A percentile compares a stretch with the other conserved stretches of the same genome.
These are phyloP conservation scores for Crossoptilon crossoptilon DNA, from an alignment of 2,797 vertebrate genomes.

Conservation along the genomic window DNA sequence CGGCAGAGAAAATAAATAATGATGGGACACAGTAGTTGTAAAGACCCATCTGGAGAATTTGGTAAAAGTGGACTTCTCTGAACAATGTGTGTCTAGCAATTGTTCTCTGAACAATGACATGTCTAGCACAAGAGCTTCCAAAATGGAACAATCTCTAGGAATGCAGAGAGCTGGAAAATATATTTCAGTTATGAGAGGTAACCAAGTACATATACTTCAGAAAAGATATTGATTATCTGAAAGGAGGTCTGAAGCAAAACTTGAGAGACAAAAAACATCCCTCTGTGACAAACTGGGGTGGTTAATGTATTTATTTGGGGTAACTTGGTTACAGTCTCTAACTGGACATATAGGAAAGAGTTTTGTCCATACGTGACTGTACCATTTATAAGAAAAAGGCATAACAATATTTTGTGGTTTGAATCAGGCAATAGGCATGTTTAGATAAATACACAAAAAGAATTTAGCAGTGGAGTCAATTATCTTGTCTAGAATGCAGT, in stretches of 20 bases:
- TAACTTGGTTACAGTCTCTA: neutral
- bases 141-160: neutral
- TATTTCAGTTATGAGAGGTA: neutral
- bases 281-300: neutral
- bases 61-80: neutral
- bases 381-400: neutral
- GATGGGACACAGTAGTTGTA: neutral
- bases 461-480: neutral
- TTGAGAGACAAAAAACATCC: neutral
- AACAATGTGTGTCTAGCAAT: neutral
- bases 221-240: neutral
- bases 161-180: neutral
- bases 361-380: neutral
- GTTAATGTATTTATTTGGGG: neutral
- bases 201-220: neutral
- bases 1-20: constrained; percentile 17
- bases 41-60: neutral
- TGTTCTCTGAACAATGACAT: neutral
- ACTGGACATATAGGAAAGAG: neutral
- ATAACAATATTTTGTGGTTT: neutral
- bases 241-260: neutral
- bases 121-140: neutral
- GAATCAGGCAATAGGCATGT: neutral
- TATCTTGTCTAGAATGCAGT: neutral
- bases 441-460: neutral